phyloP scores from a whole-genome alignment of 2,888 invertebrate genomes.

The Agrilus mali region DNA sequence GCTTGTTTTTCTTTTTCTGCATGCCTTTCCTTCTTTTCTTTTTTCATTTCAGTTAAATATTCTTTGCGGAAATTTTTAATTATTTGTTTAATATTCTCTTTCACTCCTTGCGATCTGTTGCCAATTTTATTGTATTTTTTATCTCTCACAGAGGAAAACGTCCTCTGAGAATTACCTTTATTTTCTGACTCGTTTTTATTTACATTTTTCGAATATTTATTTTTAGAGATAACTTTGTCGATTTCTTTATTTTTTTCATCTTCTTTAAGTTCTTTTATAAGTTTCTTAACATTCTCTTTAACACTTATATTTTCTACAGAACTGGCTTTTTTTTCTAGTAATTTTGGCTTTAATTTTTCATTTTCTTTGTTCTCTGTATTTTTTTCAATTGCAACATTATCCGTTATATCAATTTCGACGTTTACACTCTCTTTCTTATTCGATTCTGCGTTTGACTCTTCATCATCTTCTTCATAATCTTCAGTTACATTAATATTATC shows the following conservation, averaged over 20 bases:
- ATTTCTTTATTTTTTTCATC: conserved; percentile 2
- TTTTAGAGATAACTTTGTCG: conserved; percentile 2
- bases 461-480: conserved; percentile 1
- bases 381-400: too few relatives aligned
- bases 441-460: not conserved
- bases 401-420: too few relatives aligned
- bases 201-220: not conserved
- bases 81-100: conserved; percentile 12
- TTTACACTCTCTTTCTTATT: not conserved
- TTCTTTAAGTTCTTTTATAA: conserved; percentile 7
- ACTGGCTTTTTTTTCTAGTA: too few relatives aligned
- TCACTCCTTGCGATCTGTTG: conserved; percentile 7
- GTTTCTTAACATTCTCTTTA: conserved; percentile 3
- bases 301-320: not conserved
- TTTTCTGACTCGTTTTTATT: not conserved
- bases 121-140: conserved; percentile 1
- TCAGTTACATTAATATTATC: conserved; percentile 27
- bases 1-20: conserved; percentile 26
- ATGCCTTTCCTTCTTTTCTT: conserved; percentile 13
- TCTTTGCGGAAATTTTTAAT: conserved; percentile 9
- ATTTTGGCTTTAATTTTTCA: too few relatives aligned
- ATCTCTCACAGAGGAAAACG: not conserved
- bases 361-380: too few relatives aligned
- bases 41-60: conserved; percentile 8
- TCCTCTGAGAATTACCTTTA: not conserved